Conservation (phyloP, 2,797 vertebrate species). For the Mormyrops attenuatus region DNA sequence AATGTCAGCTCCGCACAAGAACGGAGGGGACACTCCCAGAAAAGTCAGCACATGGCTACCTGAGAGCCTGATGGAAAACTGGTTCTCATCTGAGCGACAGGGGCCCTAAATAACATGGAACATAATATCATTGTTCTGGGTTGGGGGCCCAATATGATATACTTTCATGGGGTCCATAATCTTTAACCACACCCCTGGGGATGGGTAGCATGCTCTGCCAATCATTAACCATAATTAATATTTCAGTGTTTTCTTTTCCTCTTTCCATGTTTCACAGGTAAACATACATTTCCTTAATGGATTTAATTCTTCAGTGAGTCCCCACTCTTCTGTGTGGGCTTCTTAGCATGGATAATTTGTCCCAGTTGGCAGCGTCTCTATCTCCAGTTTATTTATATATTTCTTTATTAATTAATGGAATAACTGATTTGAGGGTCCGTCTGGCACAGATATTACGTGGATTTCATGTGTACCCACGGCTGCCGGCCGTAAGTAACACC, state of each 20-base stretch:
- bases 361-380: background rate
- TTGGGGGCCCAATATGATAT: background rate
- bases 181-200: background rate
- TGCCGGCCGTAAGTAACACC: background rate
- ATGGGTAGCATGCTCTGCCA: background rate
- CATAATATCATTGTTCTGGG: background rate
- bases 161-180: background rate
- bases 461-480: background rate
- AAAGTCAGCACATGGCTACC: background rate
- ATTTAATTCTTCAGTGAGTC: background rate
- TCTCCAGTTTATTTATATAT: constrained; percentile 1
- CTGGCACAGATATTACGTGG: background rate
- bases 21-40: constrained; percentile 42
- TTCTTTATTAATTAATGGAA: constrained; percentile 4
- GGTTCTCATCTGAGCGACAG: background rate
- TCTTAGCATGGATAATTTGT: background rate
- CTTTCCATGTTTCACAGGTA: background rate
- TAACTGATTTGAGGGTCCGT: background rate
- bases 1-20: constrained; percentile 49
- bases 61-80: background rate
- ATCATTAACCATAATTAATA: background rate
- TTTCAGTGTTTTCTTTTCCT: background rate
- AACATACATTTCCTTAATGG: background rate
- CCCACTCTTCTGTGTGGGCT: background rate
- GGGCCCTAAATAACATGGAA: background rate